Evolutionary conservation across 2,888 invertebrate species (phyloP).

Genomic region (Drosophila antonietae): DNA sequence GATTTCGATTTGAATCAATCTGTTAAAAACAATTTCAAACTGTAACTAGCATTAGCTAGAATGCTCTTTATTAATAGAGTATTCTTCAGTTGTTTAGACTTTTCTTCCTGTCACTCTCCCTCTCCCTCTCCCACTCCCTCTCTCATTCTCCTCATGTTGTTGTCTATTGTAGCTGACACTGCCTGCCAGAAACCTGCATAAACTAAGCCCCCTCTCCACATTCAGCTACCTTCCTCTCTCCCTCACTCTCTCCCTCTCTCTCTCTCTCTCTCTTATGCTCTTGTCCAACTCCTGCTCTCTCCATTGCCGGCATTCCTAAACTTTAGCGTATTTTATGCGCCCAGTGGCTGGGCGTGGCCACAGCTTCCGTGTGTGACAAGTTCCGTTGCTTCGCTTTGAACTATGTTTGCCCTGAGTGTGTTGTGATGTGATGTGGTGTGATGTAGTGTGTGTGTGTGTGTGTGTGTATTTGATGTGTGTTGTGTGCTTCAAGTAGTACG

Average conservation of each 20-base stretch:
- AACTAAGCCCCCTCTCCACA: neutral
- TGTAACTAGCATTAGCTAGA: neutral
- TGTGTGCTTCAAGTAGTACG: constrained; percentile 32
- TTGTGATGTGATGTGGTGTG: constrained; percentile 9
- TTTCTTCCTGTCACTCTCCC: neutral
- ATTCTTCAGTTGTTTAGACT: neutral
- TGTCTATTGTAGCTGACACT: constrained; percentile 43
- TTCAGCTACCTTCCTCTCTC: neutral
- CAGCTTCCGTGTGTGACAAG: constrained; percentile 57
- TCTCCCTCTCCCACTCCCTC: neutral
- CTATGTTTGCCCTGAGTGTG: constrained; percentile 34
- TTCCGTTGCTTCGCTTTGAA: constrained; percentile 52
- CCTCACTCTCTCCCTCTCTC: neutral
- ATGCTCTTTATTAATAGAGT: neutral
- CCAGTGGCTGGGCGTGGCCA: constrained; percentile 41
- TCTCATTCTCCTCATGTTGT: constrained; percentile 14
- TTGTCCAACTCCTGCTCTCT: neutral
- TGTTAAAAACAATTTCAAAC: too few species aligned
- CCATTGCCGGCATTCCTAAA: neutral
- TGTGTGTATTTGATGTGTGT: constrained; percentile 18
- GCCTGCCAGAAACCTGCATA: constrained; percentile 21
- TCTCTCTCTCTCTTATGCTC: neutral
- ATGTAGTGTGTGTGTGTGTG: neutral
- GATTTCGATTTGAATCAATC: too few species aligned
- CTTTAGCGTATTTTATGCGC: constrained; percentile 13